Evolutionary conservation across 2,113 vertebrate genomes (phyloP).

Genomic region (Puntigrus tetrazona): DNA sequence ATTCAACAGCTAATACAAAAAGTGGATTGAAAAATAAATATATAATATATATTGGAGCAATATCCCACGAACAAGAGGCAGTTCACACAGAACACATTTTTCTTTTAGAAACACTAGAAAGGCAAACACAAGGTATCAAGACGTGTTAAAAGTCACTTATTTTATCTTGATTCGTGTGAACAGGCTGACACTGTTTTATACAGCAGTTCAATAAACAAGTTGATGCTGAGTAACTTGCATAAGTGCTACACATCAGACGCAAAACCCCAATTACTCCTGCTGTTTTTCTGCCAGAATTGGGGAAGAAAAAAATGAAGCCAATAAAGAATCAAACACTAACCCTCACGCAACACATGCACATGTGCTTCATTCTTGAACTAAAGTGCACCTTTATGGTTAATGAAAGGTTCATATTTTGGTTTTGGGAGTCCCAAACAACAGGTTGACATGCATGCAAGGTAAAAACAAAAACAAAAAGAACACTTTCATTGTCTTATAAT

Average conservation of each 20-base stretch:
- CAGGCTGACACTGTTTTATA: not conserved
- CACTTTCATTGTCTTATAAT: too few species aligned
- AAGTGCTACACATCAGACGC: not conserved
- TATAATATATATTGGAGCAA: not conserved
- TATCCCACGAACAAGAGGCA: not conserved
- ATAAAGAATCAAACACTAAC: not conserved
- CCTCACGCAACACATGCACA: not conserved
- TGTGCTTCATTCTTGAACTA: not conserved
- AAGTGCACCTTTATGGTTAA: too few species aligned
- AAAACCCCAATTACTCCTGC: not conserved
- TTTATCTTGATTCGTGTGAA: not conserved
- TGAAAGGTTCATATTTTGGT: too few species aligned
- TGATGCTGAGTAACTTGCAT: not conserved
- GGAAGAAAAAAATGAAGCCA: not conserved
- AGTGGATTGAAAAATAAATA: not conserved
- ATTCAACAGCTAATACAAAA: not conserved
- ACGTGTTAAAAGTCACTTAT: not conserved
- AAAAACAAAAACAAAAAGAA: too few species aligned
- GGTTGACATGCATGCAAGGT: too few species aligned
- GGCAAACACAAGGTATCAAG: not conserved
- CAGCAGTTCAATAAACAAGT: not conserved
- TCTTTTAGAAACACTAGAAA: not conserved
- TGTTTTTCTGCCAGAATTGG: not conserved
- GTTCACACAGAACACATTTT: not conserved
- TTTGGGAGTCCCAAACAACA: too few species aligned